Base-by-base conservation (phyloP, 2,888 invertebrate species). In the Trissoscelio sp. region DNA sequence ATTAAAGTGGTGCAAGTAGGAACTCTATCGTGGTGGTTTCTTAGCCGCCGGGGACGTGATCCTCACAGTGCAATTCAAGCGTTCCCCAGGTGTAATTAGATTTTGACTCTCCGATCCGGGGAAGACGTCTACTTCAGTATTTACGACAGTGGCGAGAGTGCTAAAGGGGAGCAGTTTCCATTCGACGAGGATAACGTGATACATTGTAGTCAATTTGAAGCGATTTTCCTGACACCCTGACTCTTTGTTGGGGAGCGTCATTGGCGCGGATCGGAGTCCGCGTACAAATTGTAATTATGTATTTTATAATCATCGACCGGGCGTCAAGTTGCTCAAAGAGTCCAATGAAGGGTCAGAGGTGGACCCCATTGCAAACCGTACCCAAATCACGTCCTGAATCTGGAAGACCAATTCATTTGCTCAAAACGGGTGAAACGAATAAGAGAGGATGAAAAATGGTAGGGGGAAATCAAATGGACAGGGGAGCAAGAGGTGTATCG, bases 191-290 rank as follows among this genome's bases (percentile, higher is more conserved):
- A 81, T 55, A 28, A 72, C 73, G 78, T 81, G 81, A 81, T 81
- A 81, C 57, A 78, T 81, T 77, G 69, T 78, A 81, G 81, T 81
- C 81, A 81, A 81, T 81, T 81, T 67, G 28, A 67, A 73, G 72
- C 58, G 39, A 67, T 78, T 73, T 51, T 69, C 46, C 69, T 34
- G 60, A 39, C 72, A 46, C 73, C 73, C 69, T 78, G 72, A 53
- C 67, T 81, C 77, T 81, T 77, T 60, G 67, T 77, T 72, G 66
- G 60, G 34, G 55, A 77, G 66, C 77, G 34, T 20, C 34, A 20
- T 44, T 44, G 57, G 39, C 57, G 14, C 22, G 64, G 57, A 58
- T 12, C 66, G 39, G 12, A 42, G 37, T 73, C 42, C 60, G 22
- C 79, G 73, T 73, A 79, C 73, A 79, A 79, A 79, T 73, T 73